phyloP scores from a whole-genome alignment of 2,888 invertebrate genomes.

The Drosophila vallismaia region DNA sequence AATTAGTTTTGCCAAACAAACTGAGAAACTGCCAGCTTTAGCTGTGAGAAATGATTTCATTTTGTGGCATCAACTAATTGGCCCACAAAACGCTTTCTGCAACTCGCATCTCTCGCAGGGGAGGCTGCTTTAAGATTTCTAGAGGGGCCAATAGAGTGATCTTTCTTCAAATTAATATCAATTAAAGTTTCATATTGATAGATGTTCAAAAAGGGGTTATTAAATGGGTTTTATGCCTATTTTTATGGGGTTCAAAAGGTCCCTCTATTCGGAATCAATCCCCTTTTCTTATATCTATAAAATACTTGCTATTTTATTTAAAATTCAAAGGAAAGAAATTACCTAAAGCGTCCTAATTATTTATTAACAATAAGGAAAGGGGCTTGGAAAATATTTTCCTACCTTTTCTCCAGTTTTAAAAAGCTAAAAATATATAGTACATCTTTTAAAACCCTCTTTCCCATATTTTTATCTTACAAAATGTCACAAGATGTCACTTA shows the following conservation, averaged over 20 bases:
- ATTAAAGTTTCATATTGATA: not conserved
- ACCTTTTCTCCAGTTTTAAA: no score
- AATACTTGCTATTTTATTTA: no score
- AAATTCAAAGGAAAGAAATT: no score
- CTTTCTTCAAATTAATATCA: constrained; percentile 4
- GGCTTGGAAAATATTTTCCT: no score
- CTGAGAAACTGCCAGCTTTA: constrained; percentile 27
- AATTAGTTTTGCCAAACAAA: constrained; percentile 61
- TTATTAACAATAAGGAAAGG: no score
- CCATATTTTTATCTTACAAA: not conserved
- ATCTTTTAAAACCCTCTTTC: not conserved
- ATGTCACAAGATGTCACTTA: not conserved
- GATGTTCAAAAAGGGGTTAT: not conserved
- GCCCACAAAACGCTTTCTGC: constrained; percentile 36
- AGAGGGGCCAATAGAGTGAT: constrained; percentile 24
- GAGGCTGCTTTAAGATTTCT: not conserved
- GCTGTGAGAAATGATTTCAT: constrained; percentile 80
- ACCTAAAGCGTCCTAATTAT: no score
- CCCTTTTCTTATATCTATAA: no score
- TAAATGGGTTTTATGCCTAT: not conserved
- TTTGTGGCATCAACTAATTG: constrained; percentile 74
- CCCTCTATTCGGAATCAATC: no score
- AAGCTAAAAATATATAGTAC: not conserved
- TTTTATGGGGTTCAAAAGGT: no score
- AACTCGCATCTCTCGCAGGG: not conserved